phyloP scores from a whole-genome alignment of 2,888 invertebrate species.

The Folsomia manolachei region DNA sequence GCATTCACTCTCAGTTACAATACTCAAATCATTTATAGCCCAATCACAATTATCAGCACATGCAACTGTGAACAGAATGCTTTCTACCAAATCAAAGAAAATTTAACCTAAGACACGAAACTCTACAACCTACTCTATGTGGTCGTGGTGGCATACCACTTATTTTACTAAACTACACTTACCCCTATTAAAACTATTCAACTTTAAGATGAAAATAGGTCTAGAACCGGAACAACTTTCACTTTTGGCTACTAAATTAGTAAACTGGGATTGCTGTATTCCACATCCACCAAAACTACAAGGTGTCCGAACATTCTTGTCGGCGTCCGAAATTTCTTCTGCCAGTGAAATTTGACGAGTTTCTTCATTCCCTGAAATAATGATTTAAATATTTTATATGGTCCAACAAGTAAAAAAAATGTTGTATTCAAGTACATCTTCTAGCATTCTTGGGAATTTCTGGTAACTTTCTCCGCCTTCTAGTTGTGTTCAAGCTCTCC shows the following conservation, averaged over 20 bases:
- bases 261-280: background rate
- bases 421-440: slow-evolving; percentile 34
- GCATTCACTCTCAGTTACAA: too few species aligned
- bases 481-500: slow-evolving; percentile 56
- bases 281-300: background rate
- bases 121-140: too few species aligned
- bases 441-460: slow-evolving; percentile 77
- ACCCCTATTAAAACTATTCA: slow-evolving; percentile 45
- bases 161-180: too few species aligned
- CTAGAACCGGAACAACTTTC: slow-evolving; percentile 26
- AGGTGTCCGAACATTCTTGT: slow-evolving; percentile 24
- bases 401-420: background rate
- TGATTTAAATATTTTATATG: background rate
- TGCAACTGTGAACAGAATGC: too few species aligned
- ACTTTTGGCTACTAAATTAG: slow-evolving; percentile 5
- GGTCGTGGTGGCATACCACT: background rate
- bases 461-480: slow-evolving; percentile 77
- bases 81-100: too few species aligned
- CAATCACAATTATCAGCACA: too few species aligned
- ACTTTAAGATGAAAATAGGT: slow-evolving; percentile 49
- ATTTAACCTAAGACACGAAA: too few species aligned
- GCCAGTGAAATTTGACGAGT: slow-evolving; percentile 47
- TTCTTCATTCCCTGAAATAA: slow-evolving; percentile 47
- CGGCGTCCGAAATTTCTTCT: slow-evolving; percentile 49
- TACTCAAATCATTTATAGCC: too few species aligned